Conservation (phyloP, 2,888 invertebrate species). For the Nemotelus pantherinus region DNA sequence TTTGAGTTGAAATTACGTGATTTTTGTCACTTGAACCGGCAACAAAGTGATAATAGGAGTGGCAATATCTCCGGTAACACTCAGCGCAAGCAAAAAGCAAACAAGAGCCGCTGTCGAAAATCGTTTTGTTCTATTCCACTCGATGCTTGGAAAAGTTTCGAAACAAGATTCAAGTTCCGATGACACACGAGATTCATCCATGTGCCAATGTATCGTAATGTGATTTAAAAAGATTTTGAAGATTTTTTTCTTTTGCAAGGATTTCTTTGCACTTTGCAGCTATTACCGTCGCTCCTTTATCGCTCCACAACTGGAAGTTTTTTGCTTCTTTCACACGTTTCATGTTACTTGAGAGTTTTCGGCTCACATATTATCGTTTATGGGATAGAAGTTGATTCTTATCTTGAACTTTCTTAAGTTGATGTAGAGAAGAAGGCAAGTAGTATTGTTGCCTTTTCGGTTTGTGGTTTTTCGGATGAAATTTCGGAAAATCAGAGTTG, state of each 20-base stretch:
- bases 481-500: too few relatives aligned
- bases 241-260: slow-evolving; percentile 26
- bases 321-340: slow-evolving; percentile 11
- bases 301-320: not conserved
- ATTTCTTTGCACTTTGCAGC: slow-evolving; percentile 13
- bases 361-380: slow-evolving; percentile 38
- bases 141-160: too few relatives aligned
- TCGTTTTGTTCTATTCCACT: not conserved
- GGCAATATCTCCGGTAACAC: not conserved
- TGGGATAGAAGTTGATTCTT: slow-evolving; percentile 30
- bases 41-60: slow-evolving; percentile 13
- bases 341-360: not conserved
- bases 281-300: not conserved
- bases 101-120: not conserved
- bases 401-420: not conserved
- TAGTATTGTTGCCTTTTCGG: slow-evolving; percentile 19
- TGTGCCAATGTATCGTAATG: slow-evolving; percentile 43
- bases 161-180: slow-evolving; percentile 1
- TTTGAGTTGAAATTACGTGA: slow-evolving; percentile 39
- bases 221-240: slow-evolving; percentile 43
- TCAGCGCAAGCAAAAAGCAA: not conserved
- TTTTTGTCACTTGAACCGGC: slow-evolving; percentile 30
- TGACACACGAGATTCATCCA: not conserved
- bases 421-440: too few relatives aligned
- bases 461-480: slow-evolving; percentile 16